Base-by-base conservation (phyloP, 2,888 invertebrate species). In the Drosophila cognata region DNA sequence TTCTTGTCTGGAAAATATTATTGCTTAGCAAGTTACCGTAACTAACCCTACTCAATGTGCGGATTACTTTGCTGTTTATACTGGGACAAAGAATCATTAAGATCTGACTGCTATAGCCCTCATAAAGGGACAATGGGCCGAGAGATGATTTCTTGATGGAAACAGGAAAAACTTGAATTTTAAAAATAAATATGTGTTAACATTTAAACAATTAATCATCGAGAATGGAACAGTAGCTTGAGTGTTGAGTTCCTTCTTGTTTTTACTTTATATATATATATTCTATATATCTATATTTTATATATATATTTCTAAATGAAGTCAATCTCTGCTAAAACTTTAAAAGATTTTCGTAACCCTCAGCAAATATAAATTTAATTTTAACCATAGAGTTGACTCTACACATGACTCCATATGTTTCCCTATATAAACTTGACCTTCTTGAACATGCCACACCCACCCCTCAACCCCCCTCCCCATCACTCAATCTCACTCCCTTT, bases 391-490 rank as follows among this genome's bases (percentile, higher is more conserved):
- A 46, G 25, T 25, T 25, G 16, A 46, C 16, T 8, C 16, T 16
- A 25, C 41, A 62, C 35, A 59, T 55, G 18, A 57, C 52, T 25
- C 56, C 41, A 60, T 38, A 50, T 60, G 50, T 46, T 46, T 33
- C 11, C 36, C 18, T 36, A 33, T 51, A 63, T 65, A 63, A 65
- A 82, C 83, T 73, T 83, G 83, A 81, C 81, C 81, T 82, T 79
- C 79, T 65, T 35, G 18, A 57, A 21, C 16, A 10, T 8, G 16
- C 25, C 46, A 2, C 46, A 25, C 25, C 7, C 13, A 16, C 16
- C 2, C 25, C 16, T 1, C 1, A 25, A 25, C 7, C 2, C 13
- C 35, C 8, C 8, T 38, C 4, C 36, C 21, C 46, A 25, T 16
- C 16, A 21, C 31, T 2, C 3, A 10, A 2, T 16, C 41, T 5